Evolutionary conservation across 2,888 invertebrate genomes (phyloP).

Genomic region (Malacosoma neustria): DNA sequence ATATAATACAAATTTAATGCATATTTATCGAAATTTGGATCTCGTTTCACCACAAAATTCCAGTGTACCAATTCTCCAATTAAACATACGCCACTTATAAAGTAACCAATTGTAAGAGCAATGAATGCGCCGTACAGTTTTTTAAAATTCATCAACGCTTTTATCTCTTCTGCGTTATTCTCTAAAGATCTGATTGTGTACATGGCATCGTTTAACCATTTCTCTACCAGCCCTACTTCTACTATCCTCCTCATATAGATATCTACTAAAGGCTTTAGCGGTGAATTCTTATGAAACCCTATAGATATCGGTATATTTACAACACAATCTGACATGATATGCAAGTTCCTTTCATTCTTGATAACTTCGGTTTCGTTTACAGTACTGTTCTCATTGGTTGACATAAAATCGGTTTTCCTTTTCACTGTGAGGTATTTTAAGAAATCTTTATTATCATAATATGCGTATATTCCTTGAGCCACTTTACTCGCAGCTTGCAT

Average conservation of each 20-base stretch:
- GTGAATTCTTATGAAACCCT: constrained; percentile 88
- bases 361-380: constrained; percentile 21
- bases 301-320: constrained; percentile 87
- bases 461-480: constrained; percentile 81
- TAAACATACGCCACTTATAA: constrained; percentile 72
- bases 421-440: constrained; percentile 79
- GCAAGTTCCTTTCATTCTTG: constrained; percentile 71
- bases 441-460: constrained; percentile 85
- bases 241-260: constrained; percentile 78
- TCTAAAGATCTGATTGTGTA: constrained; percentile 70
- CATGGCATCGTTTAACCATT: constrained; percentile 87
- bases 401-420: constrained; percentile 48
- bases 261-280: constrained; percentile 81
- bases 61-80: constrained; percentile 80
- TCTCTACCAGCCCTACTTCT: constrained; percentile 84
- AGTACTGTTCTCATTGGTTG: constrained; percentile 30
- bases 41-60: constrained; percentile 76
- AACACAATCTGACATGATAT: constrained; percentile 88
- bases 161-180: constrained; percentile 75
- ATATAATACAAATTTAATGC: constrained; percentile 70
- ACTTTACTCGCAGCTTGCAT: constrained; percentile 79
- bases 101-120: constrained; percentile 81
- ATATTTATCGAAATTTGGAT: constrained; percentile 84
- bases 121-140: constrained; percentile 87
- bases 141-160: constrained; percentile 84